phyloP scores from a whole-genome alignment of 2,113 vertebrate genomes.

The Trichomycterus rosablanca region DNA sequence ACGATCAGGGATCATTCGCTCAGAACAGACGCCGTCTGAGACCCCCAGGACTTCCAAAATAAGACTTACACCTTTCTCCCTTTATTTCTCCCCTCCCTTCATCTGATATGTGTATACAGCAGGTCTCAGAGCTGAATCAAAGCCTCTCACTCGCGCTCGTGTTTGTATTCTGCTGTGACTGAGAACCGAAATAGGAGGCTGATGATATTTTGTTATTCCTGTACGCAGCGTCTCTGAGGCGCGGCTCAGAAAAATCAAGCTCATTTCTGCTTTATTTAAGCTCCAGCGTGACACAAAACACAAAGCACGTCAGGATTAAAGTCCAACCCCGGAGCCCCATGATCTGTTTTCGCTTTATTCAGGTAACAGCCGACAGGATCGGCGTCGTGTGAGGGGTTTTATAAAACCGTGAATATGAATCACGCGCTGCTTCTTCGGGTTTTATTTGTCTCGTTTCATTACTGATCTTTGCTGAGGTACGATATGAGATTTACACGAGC shows the following conservation, averaged over 20 bases:
- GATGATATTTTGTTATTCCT: background rate
- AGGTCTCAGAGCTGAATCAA: constrained; percentile 10
- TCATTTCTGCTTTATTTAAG: background rate
- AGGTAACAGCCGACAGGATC: background rate
- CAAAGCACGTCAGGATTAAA: background rate
- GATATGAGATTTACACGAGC: background rate
- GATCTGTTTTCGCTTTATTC: background rate
- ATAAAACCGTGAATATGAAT: background rate
- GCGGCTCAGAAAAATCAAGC: background rate
- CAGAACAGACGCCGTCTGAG: background rate
- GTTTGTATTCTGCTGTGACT: background rate
- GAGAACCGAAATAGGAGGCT: background rate
- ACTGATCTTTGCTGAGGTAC: no score
- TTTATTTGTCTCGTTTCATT: background rate
- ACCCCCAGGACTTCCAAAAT: background rate
- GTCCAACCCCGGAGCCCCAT: background rate
- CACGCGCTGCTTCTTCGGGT: background rate
- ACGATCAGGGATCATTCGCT: background rate
- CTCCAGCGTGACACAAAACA: background rate
- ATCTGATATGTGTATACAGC: background rate
- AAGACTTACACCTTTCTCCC: background rate
- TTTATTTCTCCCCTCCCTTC: background rate
- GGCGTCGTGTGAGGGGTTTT: background rate
- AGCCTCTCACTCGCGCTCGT: background rate
- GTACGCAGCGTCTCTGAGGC: background rate